Evolutionary conservation across 2,113 vertebrate species (phyloP).

Genomic region (Eptesicus fuscus): DNA sequence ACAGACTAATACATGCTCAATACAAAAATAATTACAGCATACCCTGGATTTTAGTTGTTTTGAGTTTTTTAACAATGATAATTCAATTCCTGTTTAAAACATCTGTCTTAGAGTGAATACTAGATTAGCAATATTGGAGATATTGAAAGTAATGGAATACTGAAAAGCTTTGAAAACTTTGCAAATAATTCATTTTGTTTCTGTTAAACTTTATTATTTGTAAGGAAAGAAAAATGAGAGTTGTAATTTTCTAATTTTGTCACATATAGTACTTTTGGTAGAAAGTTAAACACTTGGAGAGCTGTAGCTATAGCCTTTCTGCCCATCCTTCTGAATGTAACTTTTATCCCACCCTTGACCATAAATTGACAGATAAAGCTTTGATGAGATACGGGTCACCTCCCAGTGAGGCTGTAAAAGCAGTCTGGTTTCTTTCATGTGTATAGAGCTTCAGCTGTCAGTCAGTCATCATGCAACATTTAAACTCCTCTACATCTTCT

Average conservation of each 20-base stretch:
- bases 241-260: neutral
- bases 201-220: slow-evolving; percentile 1
- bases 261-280: neutral
- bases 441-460: neutral
- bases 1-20: slow-evolving; percentile 34
- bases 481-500: neutral
- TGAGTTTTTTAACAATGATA: slow-evolving; percentile 3
- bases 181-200: neutral
- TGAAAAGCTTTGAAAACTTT: slow-evolving; percentile 22
- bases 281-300: neutral
- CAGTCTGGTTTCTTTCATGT: neutral
- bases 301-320: neutral
- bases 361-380: neutral
- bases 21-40: slow-evolving; percentile 4
- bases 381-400: neutral
- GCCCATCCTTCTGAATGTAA: neutral
- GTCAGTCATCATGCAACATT: neutral
- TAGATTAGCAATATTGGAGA: neutral
- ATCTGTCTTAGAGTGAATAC: neutral
- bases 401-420: neutral
- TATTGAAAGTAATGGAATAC: neutral
- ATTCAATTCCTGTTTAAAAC: slow-evolving; percentile 1
- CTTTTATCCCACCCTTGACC: neutral
- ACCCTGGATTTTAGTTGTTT: neutral
- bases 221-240: slow-evolving; percentile 4